Evolutionary conservation across 2,888 invertebrate species (phyloP), one percentile per base, ranked within the genome.

Genomic region (Biston stratarius): DNA sequence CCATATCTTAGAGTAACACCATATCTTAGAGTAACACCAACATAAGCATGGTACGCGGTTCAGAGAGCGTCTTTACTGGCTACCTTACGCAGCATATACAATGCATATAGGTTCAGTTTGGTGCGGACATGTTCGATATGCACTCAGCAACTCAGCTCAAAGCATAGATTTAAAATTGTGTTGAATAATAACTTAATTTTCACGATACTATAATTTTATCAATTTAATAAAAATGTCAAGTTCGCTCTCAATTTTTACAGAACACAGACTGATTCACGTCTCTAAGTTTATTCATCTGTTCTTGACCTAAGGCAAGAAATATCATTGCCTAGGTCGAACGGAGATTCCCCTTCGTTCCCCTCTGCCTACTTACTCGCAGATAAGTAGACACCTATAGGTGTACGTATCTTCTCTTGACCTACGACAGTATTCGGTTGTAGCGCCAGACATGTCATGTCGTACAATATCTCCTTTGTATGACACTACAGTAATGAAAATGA

Each of bases 281-380:
- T 42, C 12, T 42, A 24, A 9, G 3, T 12, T 11, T 44, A 61
- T 61, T 42, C 59, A 60, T 34, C 11, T 42, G 42, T 45, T 49
- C 61, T 38, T 57, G 61, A 61, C 66, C 66, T 66, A 57, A 33
- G 40, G 14, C 42, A 48, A 36, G 49, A 38, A 61, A 61, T 56
- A 38, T 56, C 40, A 51, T 51, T 53, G 40, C 42, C 53, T 67
- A 58, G 52, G 40, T 58, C 52, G n/a, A 51, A 45, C 15, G 36
- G 14, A 7, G 12, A 5, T 34, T 57, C 62, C 53, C 53, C 67
- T 42, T n/a, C 51, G 52, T n/a, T 52, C 58, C 65, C 49, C 56
- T 52, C 38, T 5, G 49, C 5, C 42, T 8, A 10, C 51, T 33
- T 44, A 52, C 15, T 6, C 1, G 42, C 57, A 58, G 11, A 45